Conservation (phyloP, 2,113 vertebrate species). For the Chloropsis hardwickii region DNA sequence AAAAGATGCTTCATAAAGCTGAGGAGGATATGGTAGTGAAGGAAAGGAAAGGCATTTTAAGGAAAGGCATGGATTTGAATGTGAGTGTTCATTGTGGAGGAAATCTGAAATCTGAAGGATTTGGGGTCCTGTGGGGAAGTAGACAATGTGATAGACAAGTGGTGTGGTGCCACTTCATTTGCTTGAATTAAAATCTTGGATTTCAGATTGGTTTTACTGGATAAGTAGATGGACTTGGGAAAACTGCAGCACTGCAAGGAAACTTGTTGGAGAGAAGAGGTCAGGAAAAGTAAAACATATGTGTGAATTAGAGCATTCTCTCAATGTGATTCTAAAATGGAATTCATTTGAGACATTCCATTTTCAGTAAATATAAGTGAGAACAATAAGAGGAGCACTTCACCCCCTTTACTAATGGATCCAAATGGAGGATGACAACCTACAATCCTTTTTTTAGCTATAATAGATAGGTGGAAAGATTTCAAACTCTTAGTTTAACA, state of each 20-base stretch:
- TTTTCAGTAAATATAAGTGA: background rate
- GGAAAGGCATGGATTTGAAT: background rate
- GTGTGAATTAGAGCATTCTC: background rate
- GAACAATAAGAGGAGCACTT: background rate
- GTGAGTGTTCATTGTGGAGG: background rate
- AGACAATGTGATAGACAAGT: background rate
- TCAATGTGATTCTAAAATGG: background rate
- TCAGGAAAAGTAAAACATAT: background rate
- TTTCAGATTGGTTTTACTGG: background rate
- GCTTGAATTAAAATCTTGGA: background rate
- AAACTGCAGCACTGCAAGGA: background rate
- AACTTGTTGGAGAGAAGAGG: background rate
- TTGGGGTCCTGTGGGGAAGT: background rate
- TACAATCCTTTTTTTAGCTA: background rate
- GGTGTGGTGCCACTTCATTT: background rate
- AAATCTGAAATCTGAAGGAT: background rate
- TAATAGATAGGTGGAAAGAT: background rate
- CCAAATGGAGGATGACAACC: background rate
- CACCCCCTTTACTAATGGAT: background rate
- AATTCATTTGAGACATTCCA: background rate
- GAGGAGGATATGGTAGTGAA: background rate
- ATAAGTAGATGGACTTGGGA: background rate
- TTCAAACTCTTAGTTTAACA: background rate
- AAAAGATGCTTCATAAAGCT: background rate
- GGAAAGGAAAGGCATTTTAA: no score